phyloP scores from a whole-genome alignment of 2,113 vertebrate species.

The Mus spicilegus region DNA sequence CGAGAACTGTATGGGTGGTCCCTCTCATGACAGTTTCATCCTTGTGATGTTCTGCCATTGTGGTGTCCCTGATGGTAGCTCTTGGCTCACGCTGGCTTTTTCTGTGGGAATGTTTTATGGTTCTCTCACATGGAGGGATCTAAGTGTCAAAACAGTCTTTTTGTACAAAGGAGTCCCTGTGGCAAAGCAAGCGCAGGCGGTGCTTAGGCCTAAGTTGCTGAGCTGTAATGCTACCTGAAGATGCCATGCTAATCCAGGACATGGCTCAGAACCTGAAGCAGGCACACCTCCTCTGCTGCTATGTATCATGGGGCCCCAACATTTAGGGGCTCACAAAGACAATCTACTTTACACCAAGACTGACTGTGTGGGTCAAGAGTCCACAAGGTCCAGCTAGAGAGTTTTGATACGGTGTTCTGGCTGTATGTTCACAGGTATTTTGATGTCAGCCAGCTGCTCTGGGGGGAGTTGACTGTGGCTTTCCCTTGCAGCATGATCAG shows the following conservation, averaged over 20 bases:
- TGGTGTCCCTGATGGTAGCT: background rate
- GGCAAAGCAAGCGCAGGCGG: background rate
- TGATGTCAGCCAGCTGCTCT: background rate
- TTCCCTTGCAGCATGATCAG: rapidly evolving
- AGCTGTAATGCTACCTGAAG: background rate
- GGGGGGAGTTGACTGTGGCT: rapidly evolving
- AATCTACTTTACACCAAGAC: rapidly evolving
- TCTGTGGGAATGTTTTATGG: background rate
- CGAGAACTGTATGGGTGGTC: background rate
- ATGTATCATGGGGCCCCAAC: rapidly evolving
- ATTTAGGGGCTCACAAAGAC: rapidly evolving
- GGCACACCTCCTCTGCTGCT: background rate
- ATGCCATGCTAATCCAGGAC: rapidly evolving
- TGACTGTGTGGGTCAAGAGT: background rate
- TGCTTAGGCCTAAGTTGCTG: background rate
- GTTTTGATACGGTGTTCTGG: background rate
- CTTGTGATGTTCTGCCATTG: rapidly evolving
- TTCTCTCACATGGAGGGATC: background rate
- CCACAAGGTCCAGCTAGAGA: background rate
- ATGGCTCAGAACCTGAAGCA: background rate
- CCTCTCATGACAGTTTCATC: no score
- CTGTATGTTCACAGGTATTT: rapidly evolving
- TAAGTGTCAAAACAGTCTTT: background rate
- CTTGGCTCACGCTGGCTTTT: background rate
- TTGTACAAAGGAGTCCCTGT: background rate